phyloP scores from a whole-genome alignment of 2,113 vertebrate species.

The Nothoprocta perdicaria region DNA sequence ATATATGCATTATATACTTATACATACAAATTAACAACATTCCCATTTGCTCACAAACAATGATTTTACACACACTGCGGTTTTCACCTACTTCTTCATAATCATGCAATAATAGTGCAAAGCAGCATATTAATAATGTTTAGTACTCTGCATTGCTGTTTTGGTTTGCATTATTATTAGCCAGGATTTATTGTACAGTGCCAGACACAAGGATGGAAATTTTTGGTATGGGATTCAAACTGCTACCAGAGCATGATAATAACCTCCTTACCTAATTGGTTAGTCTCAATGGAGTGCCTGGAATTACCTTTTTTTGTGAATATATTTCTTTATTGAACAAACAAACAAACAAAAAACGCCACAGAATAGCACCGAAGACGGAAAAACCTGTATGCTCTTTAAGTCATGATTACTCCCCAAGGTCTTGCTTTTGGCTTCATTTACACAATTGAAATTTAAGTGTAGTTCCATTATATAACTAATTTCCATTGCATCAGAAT shows the following conservation, averaged over 20 bases:
- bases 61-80: slow-evolving; percentile 14
- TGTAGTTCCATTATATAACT: neutral
- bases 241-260: neutral
- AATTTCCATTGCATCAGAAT: neutral
- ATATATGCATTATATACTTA: neutral
- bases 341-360: neutral
- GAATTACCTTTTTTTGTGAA: neutral
- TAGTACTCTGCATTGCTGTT: neutral
- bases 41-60: neutral
- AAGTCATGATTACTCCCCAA: neutral
- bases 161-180: neutral
- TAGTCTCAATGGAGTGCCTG: neutral
- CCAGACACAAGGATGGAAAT: neutral
- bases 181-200: neutral
- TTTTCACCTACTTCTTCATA: slow-evolving; percentile 32
- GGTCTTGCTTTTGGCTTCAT: neutral
- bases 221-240: slow-evolving; percentile 15
- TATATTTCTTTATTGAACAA: neutral
- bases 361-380: neutral
- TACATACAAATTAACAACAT: neutral
- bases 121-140: neutral
- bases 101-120: neutral
- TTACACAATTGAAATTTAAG: neutral
- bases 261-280: neutral
- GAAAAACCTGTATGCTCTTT: neutral